Base-by-base conservation (phyloP, 2,113 vertebrate genomes). In the Colistium nudipinnis region DNA sequence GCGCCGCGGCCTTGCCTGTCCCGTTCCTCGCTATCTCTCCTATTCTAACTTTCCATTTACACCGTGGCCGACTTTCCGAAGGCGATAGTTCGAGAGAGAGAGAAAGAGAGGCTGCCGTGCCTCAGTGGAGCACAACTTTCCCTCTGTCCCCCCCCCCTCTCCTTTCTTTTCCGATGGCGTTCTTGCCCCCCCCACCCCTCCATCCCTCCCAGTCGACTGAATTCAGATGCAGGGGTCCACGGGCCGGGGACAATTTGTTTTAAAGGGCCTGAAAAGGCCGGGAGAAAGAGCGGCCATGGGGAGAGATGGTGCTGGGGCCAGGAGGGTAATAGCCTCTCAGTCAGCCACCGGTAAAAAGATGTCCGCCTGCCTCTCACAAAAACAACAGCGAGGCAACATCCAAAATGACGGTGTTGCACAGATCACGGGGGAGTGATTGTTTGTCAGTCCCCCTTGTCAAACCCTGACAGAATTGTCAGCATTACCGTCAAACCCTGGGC, bases 241-340 rank as follows among this genome's bases (percentile, higher is more conserved):
- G 25, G 70, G 72, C 79, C 60, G 35, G 7, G 24, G 36, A 39
- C 49, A 33, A 62, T 16, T 13, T 47, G 24, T 59, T 49, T 41
- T 53, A 73, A 39, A 78, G 17, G 38, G 48, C 25, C 62, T n/a
- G 63, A 31, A 53, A 74, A 62, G 54, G 52, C 22, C 13, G 16
- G 67, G 68, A 70, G 64, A 62, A 62, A 24, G 74, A 70, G 67
- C 69, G 62, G 70, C 69, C 66, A 66, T 48, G 1, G n/a, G 76
- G 65, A 62, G 79, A 56, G 75, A 73, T 6, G 30, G 51, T 0
- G 74, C 36, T 2, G 56, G 44, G 84, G 74, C 74, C 77, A 69
- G 59, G 54, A 82, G 74, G 85, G 75, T 86, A 86, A 71, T 78
- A 79, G 77, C 78, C 72, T 80, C 76, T 87, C 83, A 77, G 80